Conservation (phyloP, 2,113 vertebrate species). For the Pseudorasbora parva region DNA sequence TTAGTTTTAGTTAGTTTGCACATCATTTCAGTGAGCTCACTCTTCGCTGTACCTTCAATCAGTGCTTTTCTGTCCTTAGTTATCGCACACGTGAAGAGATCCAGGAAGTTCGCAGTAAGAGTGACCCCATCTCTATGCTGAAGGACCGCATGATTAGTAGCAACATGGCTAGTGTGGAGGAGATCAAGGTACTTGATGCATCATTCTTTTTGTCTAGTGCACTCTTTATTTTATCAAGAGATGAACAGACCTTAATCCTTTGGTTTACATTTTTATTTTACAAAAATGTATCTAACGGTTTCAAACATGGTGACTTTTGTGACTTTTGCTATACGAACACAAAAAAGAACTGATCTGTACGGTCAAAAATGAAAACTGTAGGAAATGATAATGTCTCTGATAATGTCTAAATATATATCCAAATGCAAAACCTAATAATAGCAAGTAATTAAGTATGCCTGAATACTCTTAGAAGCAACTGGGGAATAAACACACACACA, state of each 20-base stretch:
- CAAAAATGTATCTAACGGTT: too few species aligned
- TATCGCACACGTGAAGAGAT: slow-evolving; percentile 98
- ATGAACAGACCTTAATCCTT: background rate
- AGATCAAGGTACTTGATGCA: slow-evolving; percentile 84
- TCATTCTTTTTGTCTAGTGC: background rate
- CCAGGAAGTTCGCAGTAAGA: slow-evolving; percentile 97
- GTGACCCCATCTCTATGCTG: slow-evolving; percentile 94
- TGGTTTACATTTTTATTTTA: too few species aligned
- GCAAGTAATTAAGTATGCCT: too few species aligned
- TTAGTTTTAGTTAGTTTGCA: background rate
- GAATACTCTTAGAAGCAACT: too few species aligned
- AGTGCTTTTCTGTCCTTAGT: slow-evolving; percentile 66
- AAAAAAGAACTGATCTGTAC: too few species aligned
- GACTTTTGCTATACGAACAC: too few species aligned
- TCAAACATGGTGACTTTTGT: too few species aligned
- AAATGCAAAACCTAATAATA: too few species aligned
- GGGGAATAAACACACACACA: too few species aligned
- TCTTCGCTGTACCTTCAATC: background rate
- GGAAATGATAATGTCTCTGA: too few species aligned
- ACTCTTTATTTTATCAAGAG: background rate
- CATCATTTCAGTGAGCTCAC: background rate
- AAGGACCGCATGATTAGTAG: slow-evolving; percentile 94
- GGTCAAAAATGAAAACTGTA: too few species aligned
- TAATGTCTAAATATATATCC: too few species aligned
- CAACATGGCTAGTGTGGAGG: slow-evolving; percentile 90